phyloP scores from a whole-genome alignment of 2,113 vertebrate species.

The Pygoscelis adeliae region DNA sequence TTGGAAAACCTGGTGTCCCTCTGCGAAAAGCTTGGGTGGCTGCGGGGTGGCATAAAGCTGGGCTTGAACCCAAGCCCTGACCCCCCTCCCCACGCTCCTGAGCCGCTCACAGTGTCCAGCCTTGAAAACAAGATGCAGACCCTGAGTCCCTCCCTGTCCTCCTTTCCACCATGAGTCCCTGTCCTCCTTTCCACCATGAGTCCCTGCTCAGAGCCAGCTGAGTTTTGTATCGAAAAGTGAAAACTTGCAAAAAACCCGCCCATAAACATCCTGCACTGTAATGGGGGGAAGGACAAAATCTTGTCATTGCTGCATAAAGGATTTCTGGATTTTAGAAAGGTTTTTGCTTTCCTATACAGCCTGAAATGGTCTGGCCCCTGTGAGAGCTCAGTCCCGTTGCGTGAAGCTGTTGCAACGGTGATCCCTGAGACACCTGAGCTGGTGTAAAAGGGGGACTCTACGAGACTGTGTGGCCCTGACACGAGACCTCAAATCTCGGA shows the following conservation, averaged over 20 bases:
- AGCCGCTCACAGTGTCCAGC: neutral
- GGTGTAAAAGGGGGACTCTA: neutral
- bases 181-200: neutral
- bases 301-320: neutral
- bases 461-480: neutral
- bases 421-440: neutral
- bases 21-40: neutral
- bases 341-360: neutral
- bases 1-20: neutral
- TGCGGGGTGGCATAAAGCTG: neutral
- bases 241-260: neutral
- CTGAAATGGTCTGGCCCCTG: neutral
- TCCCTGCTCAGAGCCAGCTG: neutral
- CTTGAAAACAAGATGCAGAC: neutral
- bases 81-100: rapidly evolving
- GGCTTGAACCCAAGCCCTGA: neutral
- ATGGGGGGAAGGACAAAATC: neutral
- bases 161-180: neutral
- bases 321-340: neutral
- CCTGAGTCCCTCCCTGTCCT: neutral
- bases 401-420: neutral
- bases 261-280: neutral
- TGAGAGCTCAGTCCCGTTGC: neutral
- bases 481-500: neutral
- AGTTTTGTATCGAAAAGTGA: neutral